Evolutionary conservation across 1,140 invertebrate species (phyloP).

Genomic region (Streblospio benedicti): DNA sequence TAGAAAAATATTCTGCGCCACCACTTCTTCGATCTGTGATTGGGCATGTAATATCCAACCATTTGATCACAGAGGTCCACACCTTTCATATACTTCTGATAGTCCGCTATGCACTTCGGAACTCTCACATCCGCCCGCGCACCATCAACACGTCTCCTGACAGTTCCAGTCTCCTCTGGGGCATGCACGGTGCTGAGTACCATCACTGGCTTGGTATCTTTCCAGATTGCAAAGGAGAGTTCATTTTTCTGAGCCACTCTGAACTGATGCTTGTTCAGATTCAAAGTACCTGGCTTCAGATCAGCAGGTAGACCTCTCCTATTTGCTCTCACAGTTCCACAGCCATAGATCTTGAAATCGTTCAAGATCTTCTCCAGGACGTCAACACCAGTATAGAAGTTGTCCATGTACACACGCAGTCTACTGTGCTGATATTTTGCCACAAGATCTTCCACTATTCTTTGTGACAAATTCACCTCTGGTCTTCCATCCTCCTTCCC

Average conservation of each 20-base stretch:
- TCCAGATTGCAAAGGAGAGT: background rate
- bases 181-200: background rate
- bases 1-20: background rate
- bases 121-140: background rate
- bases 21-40: constrained; percentile 1
- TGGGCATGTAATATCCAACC: constrained; percentile 3
- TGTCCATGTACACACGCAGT: constrained; percentile 6
- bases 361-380: background rate
- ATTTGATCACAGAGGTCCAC: background rate
- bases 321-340: constrained; percentile 1
- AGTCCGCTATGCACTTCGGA: background rate
- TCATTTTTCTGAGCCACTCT: background rate
- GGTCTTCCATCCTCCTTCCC: background rate
- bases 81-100: background rate
- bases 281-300: background rate
- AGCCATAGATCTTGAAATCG: background rate
- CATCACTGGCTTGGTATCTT: background rate
- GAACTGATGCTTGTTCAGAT: background rate
- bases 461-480: background rate
- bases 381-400: background rate
- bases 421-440: background rate
- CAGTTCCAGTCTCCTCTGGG: background rate
- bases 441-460: background rate
- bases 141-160: background rate
- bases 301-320: background rate